Conservation (phyloP, 2,888 invertebrate genomes). For the Cryptus viduatorius region DNA sequence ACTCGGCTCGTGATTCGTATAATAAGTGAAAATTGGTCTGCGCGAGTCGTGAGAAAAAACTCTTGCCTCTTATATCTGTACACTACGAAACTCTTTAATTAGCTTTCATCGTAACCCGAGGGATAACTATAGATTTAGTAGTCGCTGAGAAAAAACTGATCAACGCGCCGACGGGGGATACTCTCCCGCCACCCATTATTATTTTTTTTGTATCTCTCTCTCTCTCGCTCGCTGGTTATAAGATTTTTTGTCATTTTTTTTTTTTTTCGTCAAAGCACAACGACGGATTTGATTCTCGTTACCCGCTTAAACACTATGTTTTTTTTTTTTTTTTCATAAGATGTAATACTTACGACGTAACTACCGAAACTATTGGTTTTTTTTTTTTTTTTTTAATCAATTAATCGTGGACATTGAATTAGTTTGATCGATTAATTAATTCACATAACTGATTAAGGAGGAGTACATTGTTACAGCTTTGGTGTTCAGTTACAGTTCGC, state of each 20-base stretch:
- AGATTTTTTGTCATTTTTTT: constrained; percentile 5
- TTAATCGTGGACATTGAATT: constrained; percentile 67
- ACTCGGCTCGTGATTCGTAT: constrained; percentile 58
- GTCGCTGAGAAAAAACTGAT: constrained; percentile 58
- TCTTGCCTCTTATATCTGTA: constrained; percentile 65
- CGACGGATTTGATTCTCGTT: constrained; percentile 69
- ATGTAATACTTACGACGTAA: constrained; percentile 61
- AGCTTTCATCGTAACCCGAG: constrained; percentile 46
- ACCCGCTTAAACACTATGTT: constrained; percentile 59
- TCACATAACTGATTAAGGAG: constrained; percentile 69
- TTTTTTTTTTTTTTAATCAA: constrained; percentile 59
- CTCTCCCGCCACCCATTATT: neutral
- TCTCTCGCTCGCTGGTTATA: constrained; percentile 19
- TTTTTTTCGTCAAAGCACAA: constrained; percentile 63
- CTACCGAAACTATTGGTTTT: constrained; percentile 58
- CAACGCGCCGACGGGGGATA: constrained; percentile 36
- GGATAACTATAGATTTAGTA: constrained; percentile 54
- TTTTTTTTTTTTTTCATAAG: constrained; percentile 45
- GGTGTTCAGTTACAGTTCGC: constrained; percentile 84
- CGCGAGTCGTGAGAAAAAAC: constrained; percentile 67
- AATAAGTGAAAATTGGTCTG: constrained; percentile 69
- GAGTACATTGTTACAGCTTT: constrained; percentile 81
- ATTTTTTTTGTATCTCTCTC: neutral
- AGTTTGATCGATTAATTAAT: constrained; percentile 69
- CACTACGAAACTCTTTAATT: constrained; percentile 60